Evolutionary conservation across 2,797 vertebrate species (phyloP), one percentile per base, ranked within the genome.

Genomic region (Danio jaintianensis): DNA sequence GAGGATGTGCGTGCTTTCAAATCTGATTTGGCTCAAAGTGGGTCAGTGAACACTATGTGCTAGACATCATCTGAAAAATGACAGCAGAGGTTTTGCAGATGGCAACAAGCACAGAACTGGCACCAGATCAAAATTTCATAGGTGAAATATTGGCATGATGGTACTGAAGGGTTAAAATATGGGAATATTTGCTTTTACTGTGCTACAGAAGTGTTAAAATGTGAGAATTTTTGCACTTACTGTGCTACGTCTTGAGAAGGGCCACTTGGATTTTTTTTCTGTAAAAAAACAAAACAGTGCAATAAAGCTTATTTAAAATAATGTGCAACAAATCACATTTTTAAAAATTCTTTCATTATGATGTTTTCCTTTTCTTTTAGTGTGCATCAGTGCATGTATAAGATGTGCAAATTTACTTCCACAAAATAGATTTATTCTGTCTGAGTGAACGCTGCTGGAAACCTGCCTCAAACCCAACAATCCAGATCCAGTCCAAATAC

Each of bases 251-350:
- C 90, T 95, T 38, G 91, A 92, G 87, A 98, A 97, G 36, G 95
- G 96, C 96, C 96, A 97, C 90, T 96, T 95, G 75, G 92, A 88
- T 84, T 97, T 98, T 93, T 96, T 97, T 86, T 96, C 95, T 97
- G 87, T n/a, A 6, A 75, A 22, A 43, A 56, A 10, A 62, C 11
- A 12, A 45, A 64, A 67, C 20, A 40, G 40, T n/a, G 7, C 15
- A 59, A 29, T 4, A 78, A 18, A 22, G 18, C 5, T 18, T 4
- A 67, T 43, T 29, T n/a, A n/a, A n/a, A n/a, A n/a, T n/a, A n/a
- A n/a, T n/a, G 29, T 29, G 29, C 29, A 29, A 29, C 29, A 29
- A 29, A 29, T 3, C 29, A 29, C 29, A 29, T 29, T 29, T 29
- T 29, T 29, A 29, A 29, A 18, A 59, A 36, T 4, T 15, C n/a